Conservation (phyloP, 2,113 vertebrate genomes). For the Delphinus delphis region DNA sequence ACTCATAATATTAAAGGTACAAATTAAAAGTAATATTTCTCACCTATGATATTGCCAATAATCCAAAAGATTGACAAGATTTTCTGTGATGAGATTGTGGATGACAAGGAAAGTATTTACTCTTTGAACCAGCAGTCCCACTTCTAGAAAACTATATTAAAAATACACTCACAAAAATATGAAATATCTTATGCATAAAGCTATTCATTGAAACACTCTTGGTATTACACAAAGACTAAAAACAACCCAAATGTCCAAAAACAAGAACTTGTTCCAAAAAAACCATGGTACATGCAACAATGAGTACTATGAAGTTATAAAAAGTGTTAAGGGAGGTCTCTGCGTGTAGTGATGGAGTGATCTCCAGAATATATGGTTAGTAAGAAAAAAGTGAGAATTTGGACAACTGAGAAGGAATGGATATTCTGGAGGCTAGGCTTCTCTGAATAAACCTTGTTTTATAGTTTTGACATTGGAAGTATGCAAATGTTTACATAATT, state of each 20-base stretch:
- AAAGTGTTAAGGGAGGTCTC: background rate
- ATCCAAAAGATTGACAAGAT: background rate
- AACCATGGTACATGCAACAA: background rate
- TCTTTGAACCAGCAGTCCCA: background rate
- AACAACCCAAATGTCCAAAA: background rate
- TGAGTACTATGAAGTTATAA: background rate
- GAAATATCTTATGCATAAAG: background rate
- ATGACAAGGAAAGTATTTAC: background rate
- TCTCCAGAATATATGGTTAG: background rate
- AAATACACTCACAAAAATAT: slow-evolving; percentile 4
- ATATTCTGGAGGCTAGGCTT: background rate
- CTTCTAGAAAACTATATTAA: background rate
- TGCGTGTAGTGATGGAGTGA: background rate
- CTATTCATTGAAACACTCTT: background rate
- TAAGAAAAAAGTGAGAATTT: background rate
- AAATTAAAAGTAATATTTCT: background rate
- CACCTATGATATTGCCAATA: background rate
- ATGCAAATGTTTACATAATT: background rate
- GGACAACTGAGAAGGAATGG: background rate
- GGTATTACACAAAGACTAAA: background rate
- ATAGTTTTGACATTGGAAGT: background rate
- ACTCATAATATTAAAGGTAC: background rate
- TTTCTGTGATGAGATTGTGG: background rate
- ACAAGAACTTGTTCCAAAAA: background rate
- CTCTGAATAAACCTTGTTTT: background rate